Percentiles rank a stretch among this genome's conserved stretches.
Conservation (phyloP, 1,140 invertebrate species). For the Harlomillsia oculata region DNA sequence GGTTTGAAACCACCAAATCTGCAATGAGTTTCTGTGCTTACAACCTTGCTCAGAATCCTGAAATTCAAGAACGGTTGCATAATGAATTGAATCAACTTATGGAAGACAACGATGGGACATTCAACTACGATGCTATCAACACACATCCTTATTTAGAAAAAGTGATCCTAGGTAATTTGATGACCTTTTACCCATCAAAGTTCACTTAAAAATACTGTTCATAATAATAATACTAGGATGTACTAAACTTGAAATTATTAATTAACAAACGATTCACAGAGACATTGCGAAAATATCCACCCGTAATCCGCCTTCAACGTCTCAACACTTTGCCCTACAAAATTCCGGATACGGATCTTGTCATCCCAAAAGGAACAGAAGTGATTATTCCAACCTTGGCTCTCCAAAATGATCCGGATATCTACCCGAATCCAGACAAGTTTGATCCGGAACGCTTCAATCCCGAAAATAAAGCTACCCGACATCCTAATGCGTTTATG, state of each 20-base stretch:
- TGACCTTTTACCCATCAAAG: neutral
- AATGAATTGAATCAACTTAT: slow-evolving; percentile 16
- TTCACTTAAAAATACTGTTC: neutral
- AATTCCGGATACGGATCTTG: slow-evolving; percentile 6
- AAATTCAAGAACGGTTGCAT: slow-evolving; percentile 32
- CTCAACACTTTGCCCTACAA: neutral
- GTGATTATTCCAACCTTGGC: slow-evolving; percentile 28
- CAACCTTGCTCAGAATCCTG: slow-evolving; percentile 40
- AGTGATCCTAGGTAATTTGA: slow-evolving; percentile 10
- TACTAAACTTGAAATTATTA: neutral
- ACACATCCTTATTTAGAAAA: slow-evolving; percentile 23
- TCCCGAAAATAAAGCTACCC: slow-evolving; percentile 38
- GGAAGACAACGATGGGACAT: slow-evolving; percentile 9
- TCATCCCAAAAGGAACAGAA: slow-evolving; percentile 26
- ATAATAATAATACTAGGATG: neutral
- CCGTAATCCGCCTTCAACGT: slow-evolving; percentile 11
- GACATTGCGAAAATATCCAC: slow-evolving; percentile 26
- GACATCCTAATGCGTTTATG: slow-evolving; percentile 42
- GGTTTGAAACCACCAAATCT: slow-evolving; percentile 12
- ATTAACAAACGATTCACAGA: slow-evolving; percentile 7
- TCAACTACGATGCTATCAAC: slow-evolving; percentile 19
- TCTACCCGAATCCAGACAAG: slow-evolving; percentile 30
- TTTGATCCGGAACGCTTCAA: slow-evolving; percentile 52
- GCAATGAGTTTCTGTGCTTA: slow-evolving; percentile 9
- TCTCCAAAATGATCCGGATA: slow-evolving; percentile 46